Evolutionary conservation across 1,140 invertebrate genomes (phyloP).

Genomic region (Ctenoplectra terminalis): DNA sequence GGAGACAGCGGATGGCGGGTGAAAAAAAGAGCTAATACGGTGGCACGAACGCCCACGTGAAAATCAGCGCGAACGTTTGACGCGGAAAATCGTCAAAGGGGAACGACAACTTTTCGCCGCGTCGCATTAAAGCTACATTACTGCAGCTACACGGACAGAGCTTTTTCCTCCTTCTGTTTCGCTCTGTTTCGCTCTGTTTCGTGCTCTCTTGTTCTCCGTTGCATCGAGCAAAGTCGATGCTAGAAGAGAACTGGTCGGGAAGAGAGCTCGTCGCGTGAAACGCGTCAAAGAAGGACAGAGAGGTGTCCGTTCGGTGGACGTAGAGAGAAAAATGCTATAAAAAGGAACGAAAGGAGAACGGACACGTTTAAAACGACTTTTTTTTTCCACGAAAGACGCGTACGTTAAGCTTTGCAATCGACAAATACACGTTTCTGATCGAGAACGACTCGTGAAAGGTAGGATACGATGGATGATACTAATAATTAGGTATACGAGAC

Average conservation of each 20-base stretch:
- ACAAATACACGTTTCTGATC: neutral
- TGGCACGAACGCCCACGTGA: constrained; percentile 28
- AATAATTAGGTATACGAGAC: too few species aligned
- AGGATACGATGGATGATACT: too few species aligned
- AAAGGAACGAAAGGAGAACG: constrained; percentile 19
- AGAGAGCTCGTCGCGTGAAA: constrained; percentile 11
- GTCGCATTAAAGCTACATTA: constrained; percentile 76
- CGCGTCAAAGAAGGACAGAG: neutral
- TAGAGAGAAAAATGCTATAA: neutral
- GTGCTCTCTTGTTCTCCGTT: neutral
- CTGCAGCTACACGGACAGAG: constrained; percentile 50
- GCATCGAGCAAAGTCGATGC: constrained; percentile 11
- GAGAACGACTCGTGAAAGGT: too few species aligned
- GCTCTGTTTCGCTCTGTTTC: neutral
- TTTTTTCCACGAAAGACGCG: neutral
- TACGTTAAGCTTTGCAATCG: neutral
- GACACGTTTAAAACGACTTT: neutral
- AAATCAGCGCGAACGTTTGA: constrained; percentile 71
- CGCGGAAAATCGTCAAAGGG: constrained; percentile 76
- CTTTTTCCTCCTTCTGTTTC: constrained; percentile 19
- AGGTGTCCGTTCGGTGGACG: constrained; percentile 4
- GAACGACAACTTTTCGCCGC: constrained; percentile 45
- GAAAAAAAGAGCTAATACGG: constrained; percentile 28
- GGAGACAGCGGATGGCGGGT: constrained; percentile 14
- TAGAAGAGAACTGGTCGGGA: neutral